A percentile compares a stretch with the other conserved stretches of the same genome.
phyloP scores from a whole-genome alignment of 92 coral and sea anemone genomes.

The Epizoanthus scotinus region DNA sequence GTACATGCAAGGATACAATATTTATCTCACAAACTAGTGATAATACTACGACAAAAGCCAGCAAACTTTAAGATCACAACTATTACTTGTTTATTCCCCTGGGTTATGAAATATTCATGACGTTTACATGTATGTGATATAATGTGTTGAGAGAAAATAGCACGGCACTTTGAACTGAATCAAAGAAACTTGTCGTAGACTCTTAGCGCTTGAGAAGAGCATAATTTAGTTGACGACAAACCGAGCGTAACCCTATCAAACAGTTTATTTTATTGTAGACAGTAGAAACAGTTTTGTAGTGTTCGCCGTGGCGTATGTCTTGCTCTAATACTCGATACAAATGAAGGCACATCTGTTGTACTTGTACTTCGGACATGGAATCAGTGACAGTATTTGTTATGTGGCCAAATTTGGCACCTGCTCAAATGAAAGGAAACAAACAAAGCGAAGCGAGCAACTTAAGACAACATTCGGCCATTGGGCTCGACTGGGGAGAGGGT shows the following conservation, averaged over 20 bases:
- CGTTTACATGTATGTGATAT: constrained; percentile 33
- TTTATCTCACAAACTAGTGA: not conserved
- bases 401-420: constrained; percentile 13
- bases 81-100: not conserved
- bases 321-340: not conserved
- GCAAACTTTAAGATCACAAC: not conserved
- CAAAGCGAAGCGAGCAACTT: too few species aligned
- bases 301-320: not conserved
- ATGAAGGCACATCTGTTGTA: not conserved
- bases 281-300: not conserved
- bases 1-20: not conserved
- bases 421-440: constrained; percentile 15
- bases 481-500: too few species aligned
- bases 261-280: not conserved
- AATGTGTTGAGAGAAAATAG: constrained; percentile 25
- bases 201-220: not conserved
- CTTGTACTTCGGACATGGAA: not conserved
- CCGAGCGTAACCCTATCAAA: not conserved
- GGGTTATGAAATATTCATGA: constrained; percentile 23
- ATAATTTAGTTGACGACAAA: too few species aligned
- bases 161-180: constrained; percentile 14
- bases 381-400: not conserved
- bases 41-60: not conserved
- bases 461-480: too few species aligned
- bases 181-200: not conserved